Evolutionary conservation across 2,888 invertebrate species (phyloP), one percentile per base, ranked within the genome.

Genomic region (Pemphredon lugubris): DNA sequence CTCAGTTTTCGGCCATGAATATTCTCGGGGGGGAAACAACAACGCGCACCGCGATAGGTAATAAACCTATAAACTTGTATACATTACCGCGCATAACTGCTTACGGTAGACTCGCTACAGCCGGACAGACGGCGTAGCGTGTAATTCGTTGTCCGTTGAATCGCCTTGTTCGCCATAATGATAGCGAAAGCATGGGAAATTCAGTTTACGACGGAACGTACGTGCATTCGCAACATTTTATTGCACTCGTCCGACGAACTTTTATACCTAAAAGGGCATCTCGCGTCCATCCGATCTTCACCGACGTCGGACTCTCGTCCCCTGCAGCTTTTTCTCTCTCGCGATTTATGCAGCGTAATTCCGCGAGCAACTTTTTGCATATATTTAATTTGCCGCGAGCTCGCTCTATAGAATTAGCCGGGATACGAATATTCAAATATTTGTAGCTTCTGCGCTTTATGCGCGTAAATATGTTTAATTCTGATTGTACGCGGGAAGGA

Each of bases 141-240:
- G 60, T 60, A 73, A 73, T 80, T 69, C 61, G 69, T 73, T 66
- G 58, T 67, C 68, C 63, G 73, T 73, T 59, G 60, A 73, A 74
- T 74, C 58, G 64, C 16, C 45, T 60, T 42, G 64, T 60, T 68
- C 42, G 59, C 40, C 37, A 68, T 76, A 79, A 73, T 55, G 55
- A 63, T 48, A 44, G 45, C 58, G 45, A 11, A 18, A 39, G 53
- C 45, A 60, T 63, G 77, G 40, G 53, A 75, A 72, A 65, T 44
- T 30, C 45, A 14, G 57, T 68, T 63, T 68, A 68, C 30, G 66
- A 61, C 42, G 39, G 16, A 44, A 53, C 55, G 23, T 30, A 7
- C 32, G 40, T 40, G 7, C n/a, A 20, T 20, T 4, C 34, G 26
- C 23, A 30, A 55, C 30, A 42, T 57, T 68, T 64, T 65, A 68